phyloP scores from a whole-genome alignment of 35 echinoderm and acorn worm species.

The Acanthaster planci region DNA sequence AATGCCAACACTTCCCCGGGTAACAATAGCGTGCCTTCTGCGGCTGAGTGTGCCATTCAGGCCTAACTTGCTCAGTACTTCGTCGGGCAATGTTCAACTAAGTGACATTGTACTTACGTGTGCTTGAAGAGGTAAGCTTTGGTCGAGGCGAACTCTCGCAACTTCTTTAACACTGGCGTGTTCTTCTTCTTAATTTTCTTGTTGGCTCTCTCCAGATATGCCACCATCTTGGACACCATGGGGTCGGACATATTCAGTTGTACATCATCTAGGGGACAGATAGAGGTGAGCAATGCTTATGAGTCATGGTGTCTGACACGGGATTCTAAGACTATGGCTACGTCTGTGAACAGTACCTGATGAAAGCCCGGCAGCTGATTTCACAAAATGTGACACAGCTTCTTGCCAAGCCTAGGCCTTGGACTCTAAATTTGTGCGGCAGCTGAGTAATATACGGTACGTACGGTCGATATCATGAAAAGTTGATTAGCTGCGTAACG shows the following conservation, averaged over 20 bases:
- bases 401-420: no score
- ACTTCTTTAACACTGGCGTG: constrained; percentile 8
- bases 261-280: not conserved
- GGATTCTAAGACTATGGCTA: not conserved
- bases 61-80: no score
- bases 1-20: no score
- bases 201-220: constrained; percentile 2
- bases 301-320: not conserved
- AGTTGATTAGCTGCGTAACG: no score
- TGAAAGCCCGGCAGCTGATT: not conserved
- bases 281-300: no score
- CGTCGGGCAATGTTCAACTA: no score
- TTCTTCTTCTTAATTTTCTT: constrained; percentile 22
- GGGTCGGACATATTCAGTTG: constrained; percentile 36
- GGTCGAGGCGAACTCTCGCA: not conserved
- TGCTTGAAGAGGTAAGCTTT: not conserved
- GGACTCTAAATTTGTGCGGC: no score
- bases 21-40: no score
- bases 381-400: no score
- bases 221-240: constrained; percentile 23
- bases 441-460: no score
- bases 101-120: not conserved
- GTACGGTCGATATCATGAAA: no score
- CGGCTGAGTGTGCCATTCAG: no score
- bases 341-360: not conserved